A percentile compares a stretch with the other conserved stretches of the same genome.
Conservation (phyloP, 2,113 vertebrate species). For the Otocyon megalotis region DNA sequence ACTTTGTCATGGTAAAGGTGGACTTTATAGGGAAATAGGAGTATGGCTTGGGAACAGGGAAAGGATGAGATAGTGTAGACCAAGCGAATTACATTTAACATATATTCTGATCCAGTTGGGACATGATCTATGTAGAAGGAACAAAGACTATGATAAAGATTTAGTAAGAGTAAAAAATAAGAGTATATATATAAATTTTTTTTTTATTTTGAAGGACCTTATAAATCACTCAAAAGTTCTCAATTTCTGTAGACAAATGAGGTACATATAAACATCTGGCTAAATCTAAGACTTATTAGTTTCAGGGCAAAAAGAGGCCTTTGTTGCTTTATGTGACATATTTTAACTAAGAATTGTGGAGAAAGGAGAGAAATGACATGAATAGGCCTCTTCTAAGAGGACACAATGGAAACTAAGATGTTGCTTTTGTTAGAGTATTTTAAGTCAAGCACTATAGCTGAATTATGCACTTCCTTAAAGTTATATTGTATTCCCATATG, state of each 20-base stretch:
- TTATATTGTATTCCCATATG: not conserved
- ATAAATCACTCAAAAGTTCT: not conserved
- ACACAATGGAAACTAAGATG: not conserved
- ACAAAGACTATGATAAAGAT: not conserved
- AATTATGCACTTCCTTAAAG: slow-evolving; percentile 20
- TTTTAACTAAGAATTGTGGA: slow-evolving; percentile 25
- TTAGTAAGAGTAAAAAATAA: slow-evolving; percentile 14
- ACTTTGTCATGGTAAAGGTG: not conserved
- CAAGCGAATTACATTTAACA: slow-evolving; percentile 3
- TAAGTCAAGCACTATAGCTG: not conserved
- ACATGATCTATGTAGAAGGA: not conserved
- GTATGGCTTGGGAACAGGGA: not conserved
- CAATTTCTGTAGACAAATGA: not conserved
- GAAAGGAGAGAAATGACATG: not conserved
- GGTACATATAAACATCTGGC: not conserved
- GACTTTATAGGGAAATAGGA: not conserved
- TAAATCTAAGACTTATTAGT: not conserved
- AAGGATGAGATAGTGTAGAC: not conserved
- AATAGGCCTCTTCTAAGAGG: not conserved
- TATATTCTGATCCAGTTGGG: not conserved
- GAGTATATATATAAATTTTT: not conserved
- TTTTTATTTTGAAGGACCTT: slow-evolving; percentile 1
- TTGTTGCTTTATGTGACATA: not conserved
- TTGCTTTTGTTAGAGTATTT: not conserved
- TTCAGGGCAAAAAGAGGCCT: not conserved